Evolutionary conservation across 2,113 vertebrate genomes (phyloP).

Genomic region (Herpetotheres cachinnans): DNA sequence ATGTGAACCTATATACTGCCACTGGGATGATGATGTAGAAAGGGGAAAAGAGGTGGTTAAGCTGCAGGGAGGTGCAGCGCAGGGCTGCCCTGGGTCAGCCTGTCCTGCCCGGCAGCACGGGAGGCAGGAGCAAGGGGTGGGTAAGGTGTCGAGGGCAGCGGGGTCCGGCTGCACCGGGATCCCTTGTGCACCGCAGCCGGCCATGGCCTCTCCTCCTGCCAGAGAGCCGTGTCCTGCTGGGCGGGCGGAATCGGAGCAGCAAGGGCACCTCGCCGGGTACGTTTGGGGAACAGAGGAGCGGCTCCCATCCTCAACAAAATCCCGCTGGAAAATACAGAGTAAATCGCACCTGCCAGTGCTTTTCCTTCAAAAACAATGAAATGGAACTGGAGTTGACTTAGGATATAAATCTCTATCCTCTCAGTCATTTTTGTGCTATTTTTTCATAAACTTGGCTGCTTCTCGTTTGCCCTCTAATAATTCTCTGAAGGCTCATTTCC

Average conservation of each 20-base stretch:
- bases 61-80: neutral
- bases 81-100: too few species aligned
- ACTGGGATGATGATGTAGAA: rapidly evolving
- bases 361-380: constrained; percentile 30
- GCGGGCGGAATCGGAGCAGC: rapidly evolving
- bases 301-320: neutral
- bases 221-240: neutral
- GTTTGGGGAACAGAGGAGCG: neutral
- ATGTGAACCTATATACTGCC: rapidly evolving
- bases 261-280: rapidly evolving
- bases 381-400: constrained; percentile 54
- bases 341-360: constrained; percentile 15
- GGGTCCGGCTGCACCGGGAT: rapidly evolving
- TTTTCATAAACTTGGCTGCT: constrained; percentile 73
- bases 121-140: too few species aligned
- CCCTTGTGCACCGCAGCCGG: neutral
- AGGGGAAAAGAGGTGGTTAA: neutral
- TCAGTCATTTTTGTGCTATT: constrained; percentile 56
- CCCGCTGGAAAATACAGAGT: neutral
- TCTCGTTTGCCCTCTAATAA: constrained; percentile 75
- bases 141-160: neutral
- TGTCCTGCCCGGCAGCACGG: too few species aligned
- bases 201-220: neutral
- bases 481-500: constrained; percentile 72
- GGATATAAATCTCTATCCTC: constrained; percentile 67